Evolutionary conservation across 2,113 vertebrate genomes (phyloP), one percentile per base, ranked within the genome.

Genomic region (Dunckerocampus dactyliophorus): DNA sequence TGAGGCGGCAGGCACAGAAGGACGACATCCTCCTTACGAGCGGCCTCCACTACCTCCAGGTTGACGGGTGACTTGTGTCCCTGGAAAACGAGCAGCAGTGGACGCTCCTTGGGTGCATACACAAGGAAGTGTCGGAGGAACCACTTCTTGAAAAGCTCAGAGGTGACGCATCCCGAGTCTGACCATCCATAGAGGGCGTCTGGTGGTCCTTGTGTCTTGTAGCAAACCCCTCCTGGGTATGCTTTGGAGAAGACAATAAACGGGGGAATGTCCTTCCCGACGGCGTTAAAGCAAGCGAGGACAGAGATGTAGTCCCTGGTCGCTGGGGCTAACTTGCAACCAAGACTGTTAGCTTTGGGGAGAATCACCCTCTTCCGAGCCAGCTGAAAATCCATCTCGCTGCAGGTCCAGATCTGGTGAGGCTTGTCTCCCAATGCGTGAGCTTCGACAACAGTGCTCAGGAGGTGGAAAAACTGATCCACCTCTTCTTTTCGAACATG

Each of bases 81-180:
- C 0, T 88, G 79, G 1, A 88, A 88, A 57, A 88, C 71, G 63
- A 88, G 72, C 58, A 88, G 65, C 59, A 86, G 62, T 0, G 86
- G 86, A 10, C 86, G 84, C 37, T 75, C 75, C 50, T 83, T 82
- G 0, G 84, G 81, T 0, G 65, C 75, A 0, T 73, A 59, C 8
- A 63, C 0, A 3, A 88, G 79, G 20, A 88, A 86, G 54, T 86
- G 86, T 46, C 85, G 82, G 57, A 86, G 82, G 64, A 88, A 88
- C 86, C 86, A 88, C 58, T 83, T 88, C 72, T 81, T 88, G 65
- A 88, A 88, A 47, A 88, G 86, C 39, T 88, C 86, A 1, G 86
- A 82, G 67, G 73, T 88, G 59, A 82, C 13, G 11, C 72, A 76
- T 0, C 84, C 86, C 0, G 73, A 85, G 47, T 86, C 79, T 1